Evolutionary conservation across 2,797 vertebrate species (phyloP), one percentile per base, ranked within the genome.

Genomic region (Zalophus californianus): DNA sequence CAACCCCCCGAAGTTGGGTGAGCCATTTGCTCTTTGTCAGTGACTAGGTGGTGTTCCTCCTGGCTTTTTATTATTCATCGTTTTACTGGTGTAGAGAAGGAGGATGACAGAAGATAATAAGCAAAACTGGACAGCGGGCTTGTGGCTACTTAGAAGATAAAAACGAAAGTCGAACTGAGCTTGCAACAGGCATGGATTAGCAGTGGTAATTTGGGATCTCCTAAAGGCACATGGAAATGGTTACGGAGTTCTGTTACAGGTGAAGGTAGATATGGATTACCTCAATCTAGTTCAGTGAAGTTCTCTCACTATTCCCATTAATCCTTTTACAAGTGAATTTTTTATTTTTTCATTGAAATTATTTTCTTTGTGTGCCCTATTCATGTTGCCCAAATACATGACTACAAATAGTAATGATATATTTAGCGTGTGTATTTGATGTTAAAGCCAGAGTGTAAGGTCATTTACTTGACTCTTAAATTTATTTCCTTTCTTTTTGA

Each of bases 21-120:
- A 70, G 79, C 27, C 64, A 87, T 97, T 92, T 92, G 12, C 27
- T 97, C 96, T 91, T 95, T 38, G 18, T 79, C 97, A 58, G 62
- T 83, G 41, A 60, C 60, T 21, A 70, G 44, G 86, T 54, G 60
- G 2, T 96, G 66, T 96, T 96, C 95, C 50, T 97, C 83, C 58
- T 83, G n/a, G 7, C 44, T 94, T 50, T 97, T 93, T 75, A 88
- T 96, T 92, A 94, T 79, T 77, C 64, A 89, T 85, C 20, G 90
- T 97, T 97, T 68, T 97, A 75, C 68, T 78, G 50, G 10, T 78
- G n/a, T 56, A 89, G 9, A 86, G 62, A 87, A 66, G 18, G 80
- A 95, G 56, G 50, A 62, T 12, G 38, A 86, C 29, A 90, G n/a
- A 95, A 97, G 92, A 56, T 32, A 88, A 54, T 68, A 96, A 94